Percentiles rank a stretch among this genome's conserved stretches.
Conservation (phyloP, 1,140 invertebrate genomes). For the Cydia strobilella region DNA sequence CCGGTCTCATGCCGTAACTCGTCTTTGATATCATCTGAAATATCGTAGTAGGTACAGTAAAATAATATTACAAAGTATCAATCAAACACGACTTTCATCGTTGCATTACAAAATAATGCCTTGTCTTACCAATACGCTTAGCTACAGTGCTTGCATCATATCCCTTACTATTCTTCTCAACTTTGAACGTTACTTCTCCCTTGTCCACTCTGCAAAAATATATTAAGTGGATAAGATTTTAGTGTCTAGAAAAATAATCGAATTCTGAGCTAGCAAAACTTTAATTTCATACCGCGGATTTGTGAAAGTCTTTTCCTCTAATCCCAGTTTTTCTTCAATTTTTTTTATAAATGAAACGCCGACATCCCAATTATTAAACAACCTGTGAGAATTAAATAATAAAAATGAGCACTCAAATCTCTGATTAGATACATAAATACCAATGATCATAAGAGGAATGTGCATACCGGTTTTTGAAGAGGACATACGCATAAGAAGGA, state of each 20-base stretch:
- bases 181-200: conserved; percentile 91
- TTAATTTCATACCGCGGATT: conserved; percentile 64
- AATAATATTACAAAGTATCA: neutral
- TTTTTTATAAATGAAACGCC: conserved; percentile 81
- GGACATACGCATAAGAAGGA: conserved; percentile 85
- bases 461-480: conserved; percentile 83
- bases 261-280: neutral
- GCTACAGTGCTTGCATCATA: conserved; percentile 88
- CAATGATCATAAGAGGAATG: conserved; percentile 11
- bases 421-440: conserved; percentile 17
- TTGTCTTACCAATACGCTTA: conserved; percentile 83
- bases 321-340: conserved; percentile 82
- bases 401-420: conserved; percentile 25
- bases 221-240: no score
- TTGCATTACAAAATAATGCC: neutral
- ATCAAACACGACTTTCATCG: neutral
- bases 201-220: conserved; percentile 83
- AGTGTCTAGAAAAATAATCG: no score
- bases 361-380: conserved; percentile 79
- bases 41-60: conserved; percentile 11
- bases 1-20: conserved; percentile 81
- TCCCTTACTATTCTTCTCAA: conserved; percentile 85
- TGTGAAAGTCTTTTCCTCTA: conserved; percentile 79
- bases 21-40: conserved; percentile 83
- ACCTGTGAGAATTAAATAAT: conserved; percentile 48